Evolutionary conservation across 35 echinoderm and acorn worm genomes (phyloP).

Genomic region (Apostichopus californicus): DNA sequence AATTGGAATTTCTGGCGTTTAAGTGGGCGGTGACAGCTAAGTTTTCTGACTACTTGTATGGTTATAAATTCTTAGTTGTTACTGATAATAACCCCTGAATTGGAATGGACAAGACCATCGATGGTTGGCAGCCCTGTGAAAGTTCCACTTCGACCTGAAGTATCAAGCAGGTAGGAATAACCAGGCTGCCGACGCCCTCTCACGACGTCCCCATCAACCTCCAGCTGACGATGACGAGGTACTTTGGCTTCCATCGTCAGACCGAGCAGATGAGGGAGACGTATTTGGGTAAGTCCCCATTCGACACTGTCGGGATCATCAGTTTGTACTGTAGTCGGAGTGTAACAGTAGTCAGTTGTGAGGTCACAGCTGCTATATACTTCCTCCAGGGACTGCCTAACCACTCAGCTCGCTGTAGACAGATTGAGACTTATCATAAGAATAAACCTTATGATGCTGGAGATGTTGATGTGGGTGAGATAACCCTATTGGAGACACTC

Average conservation of each 20-base stretch:
- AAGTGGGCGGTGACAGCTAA: too few species aligned
- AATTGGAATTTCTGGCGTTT: too few species aligned
- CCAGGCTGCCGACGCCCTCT: slow-evolving; percentile 63
- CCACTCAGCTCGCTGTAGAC: background rate
- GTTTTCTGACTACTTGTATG: too few species aligned
- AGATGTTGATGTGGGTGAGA: background rate
- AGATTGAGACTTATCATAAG: background rate
- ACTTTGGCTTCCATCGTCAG: slow-evolving; percentile 26
- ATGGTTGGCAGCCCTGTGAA: slow-evolving; percentile 26
- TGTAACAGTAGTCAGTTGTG: background rate
- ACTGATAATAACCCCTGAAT: too few species aligned
- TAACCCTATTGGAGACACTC: slow-evolving; percentile 38
- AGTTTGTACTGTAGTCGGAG: background rate
- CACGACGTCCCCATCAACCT: slow-evolving; percentile 38
- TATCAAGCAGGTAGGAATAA: slow-evolving; percentile 60
- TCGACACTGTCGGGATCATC: background rate
- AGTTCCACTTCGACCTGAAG: slow-evolving; percentile 39
- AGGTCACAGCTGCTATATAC: background rate
- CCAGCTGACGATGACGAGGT: slow-evolving; percentile 44
- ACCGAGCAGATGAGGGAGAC: slow-evolving; percentile 34
- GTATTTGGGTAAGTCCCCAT: background rate
- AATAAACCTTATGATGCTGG: background rate
- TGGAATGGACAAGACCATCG: background rate
- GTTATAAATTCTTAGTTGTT: too few species aligned
- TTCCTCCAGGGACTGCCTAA: too few species aligned